A percentile compares a stretch with the other conserved stretches of the same genome.
Conservation (phyloP, 2,888 invertebrate species). For the Heliconius hortense region DNA sequence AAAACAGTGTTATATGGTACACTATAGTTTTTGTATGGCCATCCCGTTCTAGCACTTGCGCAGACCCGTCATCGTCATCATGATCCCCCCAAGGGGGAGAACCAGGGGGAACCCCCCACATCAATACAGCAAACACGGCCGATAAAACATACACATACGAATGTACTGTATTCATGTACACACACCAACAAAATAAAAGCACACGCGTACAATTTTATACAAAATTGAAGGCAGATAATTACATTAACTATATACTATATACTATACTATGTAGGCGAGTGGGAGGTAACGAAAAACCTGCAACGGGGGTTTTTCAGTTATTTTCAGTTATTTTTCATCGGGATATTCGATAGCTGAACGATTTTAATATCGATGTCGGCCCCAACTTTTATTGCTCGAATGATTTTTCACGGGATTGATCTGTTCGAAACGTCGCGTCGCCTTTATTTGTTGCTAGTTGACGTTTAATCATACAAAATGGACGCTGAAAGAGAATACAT, state of each 20-base stretch:
- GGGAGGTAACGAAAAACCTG: constrained; percentile 55
- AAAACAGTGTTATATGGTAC: constrained; percentile 48
- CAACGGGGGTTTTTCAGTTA: constrained; percentile 44
- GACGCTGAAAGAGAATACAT: constrained; percentile 21
- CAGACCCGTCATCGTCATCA: constrained; percentile 76
- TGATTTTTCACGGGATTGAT: constrained; percentile 31
- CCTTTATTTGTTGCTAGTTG: constrained; percentile 23
- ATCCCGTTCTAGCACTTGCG: constrained; percentile 66
- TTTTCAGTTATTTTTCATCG: constrained; percentile 57
- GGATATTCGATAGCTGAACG: constrained; percentile 47
- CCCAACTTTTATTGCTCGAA: constrained; percentile 38
- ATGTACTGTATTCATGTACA: constrained; percentile 45
- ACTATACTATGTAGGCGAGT: constrained; percentile 21
- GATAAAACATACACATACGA: constrained; percentile 70
- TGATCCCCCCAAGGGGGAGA: constrained; percentile 52
- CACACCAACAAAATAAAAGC: constrained; percentile 40
- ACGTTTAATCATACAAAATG: constrained; percentile 22
- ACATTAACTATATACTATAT: constrained; percentile 64
- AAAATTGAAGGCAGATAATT: constrained; percentile 75
- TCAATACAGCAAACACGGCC: constrained; percentile 70
- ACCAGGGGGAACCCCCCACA: constrained; percentile 51
- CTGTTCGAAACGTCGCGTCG: constrained; percentile 3
- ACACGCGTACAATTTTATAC: constrained; percentile 58
- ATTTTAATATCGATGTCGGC: constrained; percentile 50
- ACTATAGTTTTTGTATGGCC: constrained; percentile 54